Evolutionary conservation across 2,888 invertebrate species (phyloP), one percentile per base, ranked within the genome.

Genomic region (Chrysolina oricalcia): DNA sequence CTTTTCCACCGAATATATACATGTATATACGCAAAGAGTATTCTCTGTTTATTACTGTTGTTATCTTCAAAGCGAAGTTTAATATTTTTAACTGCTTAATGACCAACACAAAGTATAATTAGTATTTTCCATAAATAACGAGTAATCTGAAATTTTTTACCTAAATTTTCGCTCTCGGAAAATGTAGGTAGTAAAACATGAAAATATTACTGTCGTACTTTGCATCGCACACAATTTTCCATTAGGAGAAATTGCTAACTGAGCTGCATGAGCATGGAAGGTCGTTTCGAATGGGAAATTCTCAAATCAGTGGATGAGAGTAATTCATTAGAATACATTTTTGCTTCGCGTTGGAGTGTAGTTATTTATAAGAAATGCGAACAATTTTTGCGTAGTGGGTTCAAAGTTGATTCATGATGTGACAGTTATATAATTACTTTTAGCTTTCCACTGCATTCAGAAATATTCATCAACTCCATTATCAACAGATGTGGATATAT

Each of bases 51-150:
- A 76, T 76, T 66, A 72, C 70, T 27, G 46, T 4, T 70, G 75
- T 76, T 71, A 76, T 76, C 71, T 76, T 56, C 53, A 69, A 73
- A 75, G 71, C 71, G 65, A 53, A 73, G 43, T 76, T 74, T 74
- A 74, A 76, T 74, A 76, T 74, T 76, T 76, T 74, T 70, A 73
- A 72, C 75, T 68, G 73, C 70, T 62, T 73, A 76, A 76, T 76
- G 66, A 76, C 73, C 73, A 63, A 50, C 76, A 76, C 67, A 76
- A 71, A 70, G 71, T 70, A 69, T 73, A 76, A 76, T 76, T 76
- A 76, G 72, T 72, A 75, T 75, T 64, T 70, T 63, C 59, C 73
- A 69, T 72, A 64, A 70, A 67, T 70, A 73, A 62, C 17, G 17
- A 43, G 53, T 76, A 73, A 76, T 76, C 76, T 76, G 62, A 64